These are phyloP conservation scores for Rhagium mordax DNA, from an alignment of 2,888 invertebrate species.

Conservation along the genomic window DNA sequence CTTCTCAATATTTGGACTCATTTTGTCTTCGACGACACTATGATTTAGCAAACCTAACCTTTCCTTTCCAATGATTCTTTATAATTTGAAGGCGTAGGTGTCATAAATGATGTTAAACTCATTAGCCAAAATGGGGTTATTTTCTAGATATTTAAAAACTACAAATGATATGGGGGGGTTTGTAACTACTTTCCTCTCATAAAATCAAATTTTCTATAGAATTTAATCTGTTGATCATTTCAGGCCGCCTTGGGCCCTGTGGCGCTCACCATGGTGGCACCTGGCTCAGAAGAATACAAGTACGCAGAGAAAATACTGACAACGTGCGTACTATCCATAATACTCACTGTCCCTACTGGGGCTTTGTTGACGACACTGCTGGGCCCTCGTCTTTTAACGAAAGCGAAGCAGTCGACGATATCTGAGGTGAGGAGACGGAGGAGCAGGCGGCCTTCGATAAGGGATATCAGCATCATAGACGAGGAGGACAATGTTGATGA, in stretches of 20 bases:
- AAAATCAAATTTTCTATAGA: neutral
- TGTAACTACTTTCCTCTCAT: too few species aligned
- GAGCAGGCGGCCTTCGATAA: slow-evolving; percentile 79
- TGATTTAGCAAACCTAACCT: too few species aligned
- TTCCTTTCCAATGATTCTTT: too few species aligned
- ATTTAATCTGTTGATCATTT: slow-evolving; percentile 12
- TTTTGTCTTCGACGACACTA: too few species aligned
- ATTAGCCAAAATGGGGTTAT: too few species aligned
- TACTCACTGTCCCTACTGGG: slow-evolving; percentile 87
- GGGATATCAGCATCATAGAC: slow-evolving; percentile 89
- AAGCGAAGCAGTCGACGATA: slow-evolving; percentile 80
- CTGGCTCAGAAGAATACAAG: slow-evolving; percentile 68
- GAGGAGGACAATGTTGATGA: slow-evolving; percentile 80
- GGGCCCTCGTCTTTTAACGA: slow-evolving; percentile 83
- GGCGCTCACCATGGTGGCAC: slow-evolving; percentile 24
- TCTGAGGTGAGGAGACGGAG: slow-evolving; percentile 86
- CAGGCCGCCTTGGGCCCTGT: slow-evolving; percentile 48
- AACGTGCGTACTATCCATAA: slow-evolving; percentile 84
- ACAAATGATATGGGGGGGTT: too few species aligned
- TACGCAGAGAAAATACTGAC: slow-evolving; percentile 83
- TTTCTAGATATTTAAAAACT: too few species aligned
- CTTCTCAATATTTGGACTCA: too few species aligned
- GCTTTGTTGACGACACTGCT: slow-evolving; percentile 86
- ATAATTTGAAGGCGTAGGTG: too few species aligned
- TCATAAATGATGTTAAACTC: too few species aligned